phyloP scores from a whole-genome alignment of 1,140 invertebrate genomes.

The Mycetomoellerius zeteki region DNA sequence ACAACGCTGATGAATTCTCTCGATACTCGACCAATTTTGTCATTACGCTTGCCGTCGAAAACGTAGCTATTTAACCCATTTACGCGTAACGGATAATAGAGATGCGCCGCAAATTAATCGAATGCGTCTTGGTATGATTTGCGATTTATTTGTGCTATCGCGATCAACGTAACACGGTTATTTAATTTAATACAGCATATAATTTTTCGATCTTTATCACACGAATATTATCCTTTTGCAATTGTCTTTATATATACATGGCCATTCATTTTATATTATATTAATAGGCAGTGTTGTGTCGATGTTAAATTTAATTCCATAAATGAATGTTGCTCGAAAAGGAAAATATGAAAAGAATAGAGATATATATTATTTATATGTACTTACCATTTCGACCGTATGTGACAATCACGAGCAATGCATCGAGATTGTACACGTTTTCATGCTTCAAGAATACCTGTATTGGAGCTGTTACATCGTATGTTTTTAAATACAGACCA shows the following conservation, averaged over 20 bases:
- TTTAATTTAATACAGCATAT: constrained; percentile 53
- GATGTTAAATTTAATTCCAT: constrained; percentile 34
- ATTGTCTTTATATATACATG: constrained; percentile 27
- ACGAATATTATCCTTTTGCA: constrained; percentile 28
- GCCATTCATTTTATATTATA: constrained; percentile 57
- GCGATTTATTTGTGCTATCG: constrained; percentile 38
- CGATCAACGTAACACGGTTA: constrained; percentile 31
- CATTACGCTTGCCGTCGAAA: constrained; percentile 31
- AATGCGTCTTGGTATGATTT: constrained; percentile 49
- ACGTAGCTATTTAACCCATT: constrained; percentile 48
- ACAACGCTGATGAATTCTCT: constrained; percentile 29
- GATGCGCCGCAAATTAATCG: constrained; percentile 53
- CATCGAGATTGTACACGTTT: constrained; percentile 83
- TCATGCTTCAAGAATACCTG: constrained; percentile 84
- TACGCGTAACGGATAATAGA: constrained; percentile 44
- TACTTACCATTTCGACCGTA: constrained; percentile 88
- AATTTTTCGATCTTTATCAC: constrained; percentile 56
- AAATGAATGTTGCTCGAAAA: constrained; percentile 25
- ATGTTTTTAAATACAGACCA: constrained; percentile 87
- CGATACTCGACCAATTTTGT: constrained; percentile 45
- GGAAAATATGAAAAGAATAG: constrained; percentile 2
- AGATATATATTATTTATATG: constrained; percentile 14
- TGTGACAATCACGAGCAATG: constrained; percentile 87
- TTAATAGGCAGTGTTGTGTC: constrained; percentile 25
- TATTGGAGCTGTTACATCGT: constrained; percentile 44